Evolutionary conservation across 1,140 invertebrate species (phyloP).

Genomic region (Acromyrmex heyeri): DNA sequence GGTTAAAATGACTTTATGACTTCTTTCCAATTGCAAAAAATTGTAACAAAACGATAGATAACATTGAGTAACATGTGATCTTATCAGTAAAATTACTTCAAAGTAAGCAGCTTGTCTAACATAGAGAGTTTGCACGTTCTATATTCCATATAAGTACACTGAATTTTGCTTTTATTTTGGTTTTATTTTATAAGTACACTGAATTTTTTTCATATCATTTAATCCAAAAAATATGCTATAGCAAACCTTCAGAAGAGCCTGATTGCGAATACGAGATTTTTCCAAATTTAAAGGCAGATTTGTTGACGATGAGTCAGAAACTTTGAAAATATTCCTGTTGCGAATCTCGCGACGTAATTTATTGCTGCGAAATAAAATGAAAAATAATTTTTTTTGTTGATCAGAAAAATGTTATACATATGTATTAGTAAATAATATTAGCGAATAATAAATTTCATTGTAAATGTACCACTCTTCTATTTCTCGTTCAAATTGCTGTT

Average conservation of each 20-base stretch:
- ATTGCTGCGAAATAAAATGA: slow-evolving; percentile 71
- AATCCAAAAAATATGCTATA: neutral
- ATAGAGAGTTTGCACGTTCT: neutral
- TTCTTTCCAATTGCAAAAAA: neutral
- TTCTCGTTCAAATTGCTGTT: slow-evolving; percentile 74
- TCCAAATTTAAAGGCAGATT: slow-evolving; percentile 73
- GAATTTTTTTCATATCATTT: neutral
- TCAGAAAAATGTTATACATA: neutral
- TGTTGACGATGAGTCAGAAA: slow-evolving; percentile 47
- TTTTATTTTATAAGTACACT: neutral
- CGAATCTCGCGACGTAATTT: slow-evolving; percentile 62
- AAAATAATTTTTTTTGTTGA: neutral
- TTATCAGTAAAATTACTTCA: slow-evolving; percentile 22
- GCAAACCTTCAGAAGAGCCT: slow-evolving; percentile 80
- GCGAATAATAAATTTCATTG: slow-evolving; percentile 3
- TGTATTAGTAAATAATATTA: neutral
- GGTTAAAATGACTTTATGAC: neutral
- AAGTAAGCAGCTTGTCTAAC: neutral
- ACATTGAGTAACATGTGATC: slow-evolving; percentile 3
- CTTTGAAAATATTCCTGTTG: slow-evolving; percentile 42
- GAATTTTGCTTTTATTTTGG: neutral
- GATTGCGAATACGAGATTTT: slow-evolving; percentile 77
- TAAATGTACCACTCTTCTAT: slow-evolving; percentile 76
- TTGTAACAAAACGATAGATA: slow-evolving; percentile 8
- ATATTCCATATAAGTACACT: neutral